phyloP scores from a whole-genome alignment of 2,888 invertebrate species.

The Agrotis exclamationis region DNA sequence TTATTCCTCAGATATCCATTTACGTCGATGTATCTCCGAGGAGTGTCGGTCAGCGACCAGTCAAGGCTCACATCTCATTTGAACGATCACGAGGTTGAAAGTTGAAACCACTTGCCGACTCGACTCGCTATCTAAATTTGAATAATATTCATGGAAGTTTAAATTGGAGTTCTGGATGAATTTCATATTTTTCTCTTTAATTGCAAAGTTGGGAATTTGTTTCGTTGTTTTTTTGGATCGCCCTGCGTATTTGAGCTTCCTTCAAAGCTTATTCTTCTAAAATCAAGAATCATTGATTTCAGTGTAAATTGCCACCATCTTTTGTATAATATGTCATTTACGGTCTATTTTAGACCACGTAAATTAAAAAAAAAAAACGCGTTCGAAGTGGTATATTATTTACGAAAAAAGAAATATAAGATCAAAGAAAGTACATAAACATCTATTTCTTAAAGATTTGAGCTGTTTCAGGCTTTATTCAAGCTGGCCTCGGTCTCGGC shows the following conservation, averaged over 20 bases:
- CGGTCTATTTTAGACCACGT: too few species aligned
- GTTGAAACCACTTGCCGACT: constrained; percentile 63
- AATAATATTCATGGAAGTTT: constrained; percentile 60
- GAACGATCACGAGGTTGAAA: constrained; percentile 63
- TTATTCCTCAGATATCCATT: constrained; percentile 58
- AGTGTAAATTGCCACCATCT: too few species aligned
- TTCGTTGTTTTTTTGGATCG: constrained; percentile 9
- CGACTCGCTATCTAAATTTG: constrained; percentile 49
- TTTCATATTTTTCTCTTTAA: constrained; percentile 41
- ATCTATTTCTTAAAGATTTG: background rate
- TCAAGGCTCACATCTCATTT: constrained; percentile 61
- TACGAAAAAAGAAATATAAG: background rate
- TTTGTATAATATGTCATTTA: too few species aligned
- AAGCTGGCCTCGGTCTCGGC: background rate
- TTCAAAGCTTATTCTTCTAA: background rate
- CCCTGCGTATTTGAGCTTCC: background rate
- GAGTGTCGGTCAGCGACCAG: constrained; percentile 54
- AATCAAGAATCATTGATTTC: background rate
- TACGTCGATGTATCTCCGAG: constrained; percentile 54
- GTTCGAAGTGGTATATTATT: too few species aligned
- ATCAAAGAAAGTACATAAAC: background rate
- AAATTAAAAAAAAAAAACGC: too few species aligned
- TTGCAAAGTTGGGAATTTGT: constrained; percentile 18
- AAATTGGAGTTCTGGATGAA: constrained; percentile 34
- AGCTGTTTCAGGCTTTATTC: background rate